phyloP scores from a whole-genome alignment of 92 coral and sea anemone genomes.

The Parazoanthus darwini region DNA sequence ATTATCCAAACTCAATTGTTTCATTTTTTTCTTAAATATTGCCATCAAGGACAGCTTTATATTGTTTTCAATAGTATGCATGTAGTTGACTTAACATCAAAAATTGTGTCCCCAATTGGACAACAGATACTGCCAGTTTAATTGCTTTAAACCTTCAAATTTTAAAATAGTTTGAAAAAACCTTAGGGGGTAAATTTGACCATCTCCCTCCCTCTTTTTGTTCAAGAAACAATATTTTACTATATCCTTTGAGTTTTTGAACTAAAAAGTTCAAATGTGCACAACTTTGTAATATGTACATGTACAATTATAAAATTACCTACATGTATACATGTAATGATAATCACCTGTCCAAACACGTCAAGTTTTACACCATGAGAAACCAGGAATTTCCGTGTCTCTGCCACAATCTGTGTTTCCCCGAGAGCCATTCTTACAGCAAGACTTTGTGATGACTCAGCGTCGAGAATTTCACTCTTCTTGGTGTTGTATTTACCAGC shows the following conservation, averaged over 20 bases:
- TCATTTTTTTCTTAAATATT: no score
- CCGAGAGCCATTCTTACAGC: conserved; percentile 99
- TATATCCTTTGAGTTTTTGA: not conserved
- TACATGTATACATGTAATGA: not conserved
- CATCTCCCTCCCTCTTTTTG: no score
- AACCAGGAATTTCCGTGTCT: conserved; percentile 88
- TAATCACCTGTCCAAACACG: conserved; percentile 94
- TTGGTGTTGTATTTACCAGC: conserved; percentile 93
- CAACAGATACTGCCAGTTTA: no score
- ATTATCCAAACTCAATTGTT: no score
- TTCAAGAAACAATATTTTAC: no score
- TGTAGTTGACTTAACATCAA: no score
- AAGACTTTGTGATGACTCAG: conserved; percentile 84
- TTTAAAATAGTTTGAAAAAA: no score
- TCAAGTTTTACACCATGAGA: conserved; percentile 91
- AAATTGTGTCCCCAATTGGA: no score
- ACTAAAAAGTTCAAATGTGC: not conserved
- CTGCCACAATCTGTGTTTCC: conserved; percentile 97
- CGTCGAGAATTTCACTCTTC: conserved; percentile 85
- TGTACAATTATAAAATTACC: not conserved
- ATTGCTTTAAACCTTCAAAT: no score
- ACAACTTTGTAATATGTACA: not conserved
- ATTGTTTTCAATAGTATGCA: no score
- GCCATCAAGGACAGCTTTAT: no score
- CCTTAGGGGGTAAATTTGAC: no score